Conservation (phyloP, 2,797 vertebrate species). For the Urosaurus nigricauda region DNA sequence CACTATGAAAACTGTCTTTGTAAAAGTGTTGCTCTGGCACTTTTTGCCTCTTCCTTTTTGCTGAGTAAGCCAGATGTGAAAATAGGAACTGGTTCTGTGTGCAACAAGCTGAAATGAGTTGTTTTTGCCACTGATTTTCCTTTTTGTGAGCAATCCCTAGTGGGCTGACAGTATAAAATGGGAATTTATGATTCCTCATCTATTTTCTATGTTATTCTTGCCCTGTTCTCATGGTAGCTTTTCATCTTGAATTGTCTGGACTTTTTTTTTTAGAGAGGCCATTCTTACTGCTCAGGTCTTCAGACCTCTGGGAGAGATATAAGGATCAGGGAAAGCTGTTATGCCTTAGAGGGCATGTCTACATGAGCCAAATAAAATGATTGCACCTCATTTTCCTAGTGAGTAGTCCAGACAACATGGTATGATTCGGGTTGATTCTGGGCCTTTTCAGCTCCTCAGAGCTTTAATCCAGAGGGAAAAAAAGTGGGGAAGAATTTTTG, state of each 20-base stretch:
- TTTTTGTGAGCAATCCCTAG: constrained; percentile 60
- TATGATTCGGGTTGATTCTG: too few species aligned
- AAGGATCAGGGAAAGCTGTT: background rate
- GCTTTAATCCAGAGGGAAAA: too few species aligned
- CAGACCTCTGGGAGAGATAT: constrained; percentile 32
- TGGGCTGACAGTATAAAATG: constrained; percentile 60
- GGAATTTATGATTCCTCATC: constrained; percentile 64
- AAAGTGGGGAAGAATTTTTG: too few species aligned
- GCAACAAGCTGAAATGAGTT: constrained; percentile 33
- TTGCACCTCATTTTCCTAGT: too few species aligned
- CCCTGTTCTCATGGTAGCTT: constrained; percentile 60
- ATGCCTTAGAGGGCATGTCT: background rate
- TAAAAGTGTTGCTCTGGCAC: constrained; percentile 31
- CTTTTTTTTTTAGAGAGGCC: constrained; percentile 51
- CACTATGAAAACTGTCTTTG: background rate
- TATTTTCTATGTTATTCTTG: constrained; percentile 68
- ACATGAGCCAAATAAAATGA: too few species aligned
- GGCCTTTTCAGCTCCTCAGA: too few species aligned
- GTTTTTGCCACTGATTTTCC: constrained; percentile 61
- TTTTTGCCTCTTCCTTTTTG: background rate
- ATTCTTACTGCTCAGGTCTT: constrained; percentile 45
- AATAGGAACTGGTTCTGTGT: constrained; percentile 8
- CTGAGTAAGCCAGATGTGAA: constrained; percentile 29
- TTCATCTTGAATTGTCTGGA: constrained; percentile 57
- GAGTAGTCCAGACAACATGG: too few species aligned